Evolutionary conservation across 2,113 vertebrate genomes (phyloP).

Genomic region (Elanus axillaris): DNA sequence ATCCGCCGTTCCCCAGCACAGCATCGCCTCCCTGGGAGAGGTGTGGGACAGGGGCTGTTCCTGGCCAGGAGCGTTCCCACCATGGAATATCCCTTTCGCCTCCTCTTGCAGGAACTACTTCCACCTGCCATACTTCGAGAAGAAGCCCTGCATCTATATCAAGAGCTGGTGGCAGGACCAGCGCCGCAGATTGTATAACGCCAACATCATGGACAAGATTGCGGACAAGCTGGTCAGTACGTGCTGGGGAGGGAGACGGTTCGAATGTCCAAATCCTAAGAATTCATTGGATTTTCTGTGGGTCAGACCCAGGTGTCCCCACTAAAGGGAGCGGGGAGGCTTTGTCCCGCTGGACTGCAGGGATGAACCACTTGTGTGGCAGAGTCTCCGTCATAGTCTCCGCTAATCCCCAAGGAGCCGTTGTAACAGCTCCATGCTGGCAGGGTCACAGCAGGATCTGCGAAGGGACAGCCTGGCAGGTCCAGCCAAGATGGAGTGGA

Average conservation of each 20-base stretch:
- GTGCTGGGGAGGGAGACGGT: rapidly evolving
- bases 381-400: background rate
- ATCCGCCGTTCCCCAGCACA: background rate
- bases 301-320: background rate
- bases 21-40: rapidly evolving
- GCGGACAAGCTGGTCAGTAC: conserved; percentile 89
- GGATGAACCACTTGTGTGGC: rapidly evolving
- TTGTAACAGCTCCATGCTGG: rapidly evolving
- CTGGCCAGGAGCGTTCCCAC: rapidly evolving
- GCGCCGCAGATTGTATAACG: conserved; percentile 88
- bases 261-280: background rate
- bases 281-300: background rate
- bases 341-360: background rate
- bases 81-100: rapidly evolving
- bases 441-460: background rate
- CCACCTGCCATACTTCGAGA: conserved; percentile 92
- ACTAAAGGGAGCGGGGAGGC: background rate
- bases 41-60: background rate
- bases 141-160: conserved; percentile 94
- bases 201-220: conserved; percentile 93
- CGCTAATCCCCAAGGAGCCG: background rate
- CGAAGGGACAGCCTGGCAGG: background rate
- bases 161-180: conserved; percentile 98
- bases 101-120: conserved; percentile 88
- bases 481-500: background rate